Base-by-base conservation (phyloP, 2,797 vertebrate genomes). In the Schizothorax lantsangensis region DNA sequence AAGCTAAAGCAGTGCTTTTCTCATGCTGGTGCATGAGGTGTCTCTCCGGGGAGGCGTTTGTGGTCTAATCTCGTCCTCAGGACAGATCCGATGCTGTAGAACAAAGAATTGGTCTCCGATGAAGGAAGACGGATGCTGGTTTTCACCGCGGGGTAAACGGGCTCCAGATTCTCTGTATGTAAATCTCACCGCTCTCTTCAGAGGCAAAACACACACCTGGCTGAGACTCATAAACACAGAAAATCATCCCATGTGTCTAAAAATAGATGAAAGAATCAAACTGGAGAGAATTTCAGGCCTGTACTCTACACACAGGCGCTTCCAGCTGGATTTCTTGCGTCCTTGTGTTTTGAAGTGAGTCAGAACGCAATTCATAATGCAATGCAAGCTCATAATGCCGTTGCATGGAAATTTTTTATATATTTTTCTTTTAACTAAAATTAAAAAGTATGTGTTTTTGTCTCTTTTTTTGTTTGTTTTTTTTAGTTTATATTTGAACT, bases 11-110 rank as follows among this genome's bases (percentile, higher is more conserved):
- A 85, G 26, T 85, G 88, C 87, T 91, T 90, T 88, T 88, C 66
- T 81, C 45, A 47, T 87, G 77, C 81, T 85, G 86, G 86, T 91
- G 86, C 72, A 64, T 52, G 72, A 93, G 91, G 85, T 26, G 9
- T 73, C 69, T 89, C 90, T 92, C 89, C 89, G 80, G 88, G 88
- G 88, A 88, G 72, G 81, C 87, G 81, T 79, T 79, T 45, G 59
- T 83, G 77, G 71, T 79, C 90, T 94, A 93, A 94, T 93, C 91
- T 91, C 88, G 91, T 92, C 92, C 93, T 90, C 83, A 49, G 91
- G 91, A 91, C 86, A 87, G 83, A 80, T 92, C 92, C 92, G 86
- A 90, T 89, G 81, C 92, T 91, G 92, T 89, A 84, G 91, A 89
- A 90, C 86, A 86, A 88, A 88, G 89, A 84, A 72, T 7, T 0